Evolutionary conservation across 1,140 invertebrate genomes (phyloP), one percentile per base, ranked within the genome.

Genomic region (Prorops nasuta): DNA sequence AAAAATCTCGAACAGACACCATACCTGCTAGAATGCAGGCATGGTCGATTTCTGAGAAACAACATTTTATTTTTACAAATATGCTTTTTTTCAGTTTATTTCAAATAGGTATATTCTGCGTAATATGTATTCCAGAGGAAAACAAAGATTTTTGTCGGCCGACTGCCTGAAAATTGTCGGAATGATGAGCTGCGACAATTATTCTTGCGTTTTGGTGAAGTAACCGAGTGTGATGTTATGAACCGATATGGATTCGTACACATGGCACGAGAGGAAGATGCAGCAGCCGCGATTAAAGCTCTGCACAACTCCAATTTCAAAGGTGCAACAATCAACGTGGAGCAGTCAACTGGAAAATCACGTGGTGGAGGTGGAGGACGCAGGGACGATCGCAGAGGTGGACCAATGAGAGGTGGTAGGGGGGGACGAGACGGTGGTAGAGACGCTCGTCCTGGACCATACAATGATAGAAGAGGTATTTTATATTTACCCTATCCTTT

Each of bases 61-160:
- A 67, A 31, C 1, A 15, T 10, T 24, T 17, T 22, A 18, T 4
- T 28, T 2, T 10, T 43, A 19, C 10, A 37, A 35, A 12, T n/a
- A 20, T 12, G 19, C 2, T 28, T 32, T 39, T 16, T 9, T 15
- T 44, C 12, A 10, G 7, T 9, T n/a, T 8, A 7, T 16, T 44
- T 37, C 2, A 28, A 10, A 2, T 15, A 28, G 24, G 37, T 31
- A 22, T 32, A 37, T 17, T 37, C n/a, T 44, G 36, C 20, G 36
- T 36, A 14, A 17, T 57, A 45, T 44, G 37, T 58, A 66, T 61
- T 54, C 0, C 48, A 77, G 74, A 70, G 72, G 52, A 78, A 78
- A 55, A 78, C 76, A 53, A 78, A 78, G 56, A 78, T 78, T 60
- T 78, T 78, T 58, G 76, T 78, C 52, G 76, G 76, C 32, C 67